Base-by-base conservation (phyloP, 2,888 invertebrate genomes). In the Neoitamus cyanurus region DNA sequence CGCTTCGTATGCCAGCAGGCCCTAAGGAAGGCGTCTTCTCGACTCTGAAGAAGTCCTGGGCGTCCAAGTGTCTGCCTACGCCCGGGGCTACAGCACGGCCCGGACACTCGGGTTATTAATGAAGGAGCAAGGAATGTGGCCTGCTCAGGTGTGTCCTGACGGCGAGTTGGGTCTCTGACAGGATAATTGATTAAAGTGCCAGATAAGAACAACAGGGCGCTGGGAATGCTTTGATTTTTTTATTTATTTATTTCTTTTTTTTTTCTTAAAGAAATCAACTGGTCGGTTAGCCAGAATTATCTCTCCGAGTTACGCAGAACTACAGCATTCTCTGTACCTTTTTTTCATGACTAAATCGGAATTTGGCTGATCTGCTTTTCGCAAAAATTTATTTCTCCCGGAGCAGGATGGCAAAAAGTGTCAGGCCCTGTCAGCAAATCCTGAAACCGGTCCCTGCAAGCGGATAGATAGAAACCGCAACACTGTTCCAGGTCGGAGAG, bases 31-130 rank as follows among this genome's bases (percentile, higher is more conserved):
- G 46, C 68, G 25, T 83, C 37, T 83, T 36, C 15, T 30, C 25
- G 72, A 30, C 70, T 28, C 83, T 30, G 70, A 85, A 84, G 75
- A 20, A 77, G 58, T 84, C 37, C 83, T 37, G 84, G 78, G 85
- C 85, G 85, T 83, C 85, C 46, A 46, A 77, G 69, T 78, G 85
- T 85, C 85, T 85, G 77, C 84, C 84, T 83, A 72, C 36, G 68
- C 31, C 37, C 13, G 48, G 72, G 42, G 25, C 9, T 20, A 15
- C 36, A 46, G 25, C 72, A 58, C 13, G 2, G 58, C 58, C 28
- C 36, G 9, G 20, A 7, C 31, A 70, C 34, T 46, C 42, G 46
- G 70, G 46, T 85, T 85, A 85, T 84, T 83, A 85, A 85, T 78
- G 85, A 42, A 83, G 78, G 25, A 72, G 25, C 82, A 20, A 42